phyloP scores from a whole-genome alignment of 2,888 invertebrate species.

The Trichogramma evanescens region DNA sequence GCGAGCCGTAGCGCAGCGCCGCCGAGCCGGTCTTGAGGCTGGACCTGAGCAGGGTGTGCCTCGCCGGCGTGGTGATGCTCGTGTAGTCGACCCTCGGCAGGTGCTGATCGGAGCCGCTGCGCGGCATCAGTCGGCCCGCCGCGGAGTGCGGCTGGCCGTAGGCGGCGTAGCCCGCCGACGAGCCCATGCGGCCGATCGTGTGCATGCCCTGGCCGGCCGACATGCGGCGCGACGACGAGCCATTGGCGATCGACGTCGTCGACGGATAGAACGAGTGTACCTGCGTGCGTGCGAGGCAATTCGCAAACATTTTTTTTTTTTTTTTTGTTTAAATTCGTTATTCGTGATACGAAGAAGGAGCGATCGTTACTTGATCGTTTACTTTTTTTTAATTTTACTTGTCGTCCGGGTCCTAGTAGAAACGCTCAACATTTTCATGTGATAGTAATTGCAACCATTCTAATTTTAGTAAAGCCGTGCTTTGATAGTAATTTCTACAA shows the following conservation, averaged over 20 bases:
- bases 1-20: conserved; percentile 41
- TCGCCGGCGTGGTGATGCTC: conserved; percentile 58
- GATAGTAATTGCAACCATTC: too few relatives aligned
- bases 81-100: conserved; percentile 80
- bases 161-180: conserved; percentile 24
- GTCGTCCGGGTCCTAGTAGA: too few relatives aligned
- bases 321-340: not conserved
- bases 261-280: conserved; percentile 78
- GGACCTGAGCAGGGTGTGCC: conserved; percentile 74
- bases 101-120: conserved; percentile 89
- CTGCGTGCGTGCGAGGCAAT: conserved; percentile 28
- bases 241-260: conserved; percentile 47
- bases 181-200: conserved; percentile 25
- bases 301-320: not conserved
- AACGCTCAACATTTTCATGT: too few relatives aligned
- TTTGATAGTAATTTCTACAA: too few relatives aligned
- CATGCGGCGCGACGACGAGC: conserved; percentile 52
- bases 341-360: too few relatives aligned
- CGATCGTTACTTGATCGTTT: too few relatives aligned
- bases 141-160: conserved; percentile 50
- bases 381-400: too few relatives aligned
- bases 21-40: conserved; percentile 65
- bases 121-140: conserved; percentile 59
- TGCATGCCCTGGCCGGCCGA: conserved; percentile 58
- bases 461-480: too few relatives aligned